A percentile compares a stretch with the other conserved stretches of the same genome.
Conservation (phyloP, 2,113 vertebrate genomes). For the Rynchops niger region DNA sequence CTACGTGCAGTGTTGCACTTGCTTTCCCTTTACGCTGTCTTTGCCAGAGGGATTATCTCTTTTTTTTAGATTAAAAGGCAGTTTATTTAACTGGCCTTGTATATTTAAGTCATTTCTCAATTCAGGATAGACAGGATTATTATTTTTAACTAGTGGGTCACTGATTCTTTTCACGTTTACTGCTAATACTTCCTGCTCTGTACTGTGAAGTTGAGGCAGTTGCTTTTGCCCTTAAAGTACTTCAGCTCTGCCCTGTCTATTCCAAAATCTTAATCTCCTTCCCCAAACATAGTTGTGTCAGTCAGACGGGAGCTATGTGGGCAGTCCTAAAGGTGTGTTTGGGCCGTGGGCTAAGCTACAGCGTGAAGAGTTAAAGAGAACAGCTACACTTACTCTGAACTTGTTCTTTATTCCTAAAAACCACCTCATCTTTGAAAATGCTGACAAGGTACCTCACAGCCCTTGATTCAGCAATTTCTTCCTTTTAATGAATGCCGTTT, state of each 20-base stretch:
- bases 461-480: constrained; percentile 1
- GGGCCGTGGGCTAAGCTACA: neutral
- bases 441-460: neutral
- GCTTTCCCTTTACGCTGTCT: neutral
- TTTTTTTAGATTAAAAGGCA: neutral
- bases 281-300: neutral
- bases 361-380: neutral
- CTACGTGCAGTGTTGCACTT: neutral
- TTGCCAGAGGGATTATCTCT: neutral
- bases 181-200: neutral
- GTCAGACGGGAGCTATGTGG: neutral
- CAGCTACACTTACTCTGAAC: neutral
- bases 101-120: neutral
- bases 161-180: neutral
- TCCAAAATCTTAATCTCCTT: neutral
- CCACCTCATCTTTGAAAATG: neutral
- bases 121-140: neutral
- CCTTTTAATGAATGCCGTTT: neutral
- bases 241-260: neutral
- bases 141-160: neutral
- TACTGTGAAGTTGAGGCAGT: neutral
- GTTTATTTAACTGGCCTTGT: neutral
- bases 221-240: neutral
- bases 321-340: no score
- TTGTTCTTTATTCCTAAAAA: neutral